Conservation (phyloP, 2,888 invertebrate genomes). For the Ophion ellenae region DNA sequence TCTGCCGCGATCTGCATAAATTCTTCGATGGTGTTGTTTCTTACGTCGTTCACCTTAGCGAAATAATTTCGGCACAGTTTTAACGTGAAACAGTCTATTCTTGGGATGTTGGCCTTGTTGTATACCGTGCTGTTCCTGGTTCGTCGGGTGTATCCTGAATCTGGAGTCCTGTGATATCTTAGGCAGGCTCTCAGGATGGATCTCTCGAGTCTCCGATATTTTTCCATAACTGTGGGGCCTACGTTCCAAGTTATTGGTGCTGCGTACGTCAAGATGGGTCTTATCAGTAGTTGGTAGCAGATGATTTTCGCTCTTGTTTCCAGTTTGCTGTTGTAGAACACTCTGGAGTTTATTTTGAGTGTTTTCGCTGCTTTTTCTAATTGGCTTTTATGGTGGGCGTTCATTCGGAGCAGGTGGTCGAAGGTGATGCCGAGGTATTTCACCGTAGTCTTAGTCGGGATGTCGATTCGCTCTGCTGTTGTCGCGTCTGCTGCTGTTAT, state of each 20-base stretch:
- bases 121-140: constrained; percentile 9
- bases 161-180: constrained; percentile 3
- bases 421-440: background rate
- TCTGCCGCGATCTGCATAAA: background rate
- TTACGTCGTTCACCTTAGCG: background rate
- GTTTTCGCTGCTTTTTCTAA: background rate
- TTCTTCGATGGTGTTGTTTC: background rate
- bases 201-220: constrained; percentile 36
- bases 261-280: constrained; percentile 39
- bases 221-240: constrained; percentile 35
- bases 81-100: constrained; percentile 8
- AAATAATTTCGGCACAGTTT: constrained; percentile 15
- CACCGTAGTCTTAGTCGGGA: background rate
- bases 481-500: background rate
- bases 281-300: constrained; percentile 5
- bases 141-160: background rate
- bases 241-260: constrained; percentile 41
- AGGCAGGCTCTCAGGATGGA: constrained; percentile 7
- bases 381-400: background rate
- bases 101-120: constrained; percentile 14
- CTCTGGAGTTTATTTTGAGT: background rate
- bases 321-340: constrained; percentile 5
- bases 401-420: background rate
- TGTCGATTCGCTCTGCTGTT: background rate
- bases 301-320: constrained; percentile 25